Evolutionary conservation across 2,888 invertebrate species (phyloP), one percentile per base, ranked within the genome.

Genomic region (Pegoplata infirma): DNA sequence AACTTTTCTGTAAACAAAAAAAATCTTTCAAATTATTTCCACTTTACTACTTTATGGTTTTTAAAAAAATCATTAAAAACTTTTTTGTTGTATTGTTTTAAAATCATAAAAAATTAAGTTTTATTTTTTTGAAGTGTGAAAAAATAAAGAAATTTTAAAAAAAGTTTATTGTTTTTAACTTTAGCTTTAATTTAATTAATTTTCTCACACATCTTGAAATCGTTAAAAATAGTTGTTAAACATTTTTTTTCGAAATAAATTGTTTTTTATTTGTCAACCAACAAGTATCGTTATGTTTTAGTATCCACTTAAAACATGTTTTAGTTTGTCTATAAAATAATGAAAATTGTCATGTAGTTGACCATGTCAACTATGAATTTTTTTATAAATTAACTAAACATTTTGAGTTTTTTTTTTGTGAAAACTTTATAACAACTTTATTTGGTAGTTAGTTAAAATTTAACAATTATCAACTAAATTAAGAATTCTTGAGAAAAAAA

Each of bases 391-490:
- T 71, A 61, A 71, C 59, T 44, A 6, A 55, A 32, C 44, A 63
- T n/a, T 40, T 40, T 40, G 53, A 4, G 17, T 47, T 51, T 25
- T n/a, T 51, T 51, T 1, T 23, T 51, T 23, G 49, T 21, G 21
- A 8, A 23, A 51, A 23, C 23, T 51, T 23, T 21, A 28, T 16
- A 74, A 66, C 66, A 66, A 78, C 74, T 78, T 78, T 78, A 78
- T 78, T 78, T 78, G 78, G 66, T 44, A 74, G 74, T 71, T 78
- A 28, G 25, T 69, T 74, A 66, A 69, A 71, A 49, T 63, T 46
- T 14, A 59, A 66, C 44, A 36, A 58, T 53, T 63, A 68, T 53
- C 14, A 64, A 44, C 5, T 64, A 55, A 56, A 16, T 40, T 3
- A 44, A 28, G 10, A 64, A 53, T 58, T 58, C 23, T 23, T 21